Base-by-base conservation (phyloP, 2,113 vertebrate genomes). In the Thryonomys swinderianus region DNA sequence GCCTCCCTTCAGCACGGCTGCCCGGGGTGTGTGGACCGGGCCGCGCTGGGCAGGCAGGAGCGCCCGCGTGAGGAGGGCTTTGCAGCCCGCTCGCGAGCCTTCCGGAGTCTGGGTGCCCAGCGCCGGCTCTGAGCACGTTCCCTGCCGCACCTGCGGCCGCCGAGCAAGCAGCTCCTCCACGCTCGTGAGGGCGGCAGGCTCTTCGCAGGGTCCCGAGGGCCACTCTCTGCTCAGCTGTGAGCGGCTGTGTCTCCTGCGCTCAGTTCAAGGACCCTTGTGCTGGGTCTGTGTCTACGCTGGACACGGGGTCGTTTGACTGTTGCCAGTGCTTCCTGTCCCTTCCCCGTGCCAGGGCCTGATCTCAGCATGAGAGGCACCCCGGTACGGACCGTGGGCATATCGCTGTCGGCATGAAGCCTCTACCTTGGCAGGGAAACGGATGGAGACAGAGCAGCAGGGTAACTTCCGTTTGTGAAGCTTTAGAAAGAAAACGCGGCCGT, bases 201-300 rank as follows among this genome's bases (percentile, higher is more conserved):
- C 30, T 53, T 16, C 0, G 2, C 53, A 30, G 2, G 5, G 2
- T 48, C 3, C 0, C 0, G 6, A 51, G n/a, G 32, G 21, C 7
- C 25, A 0, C 25, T 48, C 13, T 0, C 42, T 5, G 23, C 20
- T 10, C 0, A 18, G 62, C 57, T 23, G 0, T 20, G 37, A 51
- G 64, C 57, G 57, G 25, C 62, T 0, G 11, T 18, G 17, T 45
- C 48, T 74, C 86, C 14, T 1, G 25, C 25, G 18, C 53, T 53
- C 17, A n/a, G 42, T 27, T 5, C 4, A 9, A 42, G 59, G 62
- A 7, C 30, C 62, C 53, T 27, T 11, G 20, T 40, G 51, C 10
- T 3, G 8, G 7, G 1, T 42, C 27, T 51, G 55, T 10, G 2
- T 34, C 59, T n/a, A 14, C 18, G 17, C 40, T 59, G 66, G 40